Evolutionary conservation across 2,797 vertebrate genomes (phyloP), one percentile per base, ranked within the genome.

Genomic region (Enteromius mattozi): DNA sequence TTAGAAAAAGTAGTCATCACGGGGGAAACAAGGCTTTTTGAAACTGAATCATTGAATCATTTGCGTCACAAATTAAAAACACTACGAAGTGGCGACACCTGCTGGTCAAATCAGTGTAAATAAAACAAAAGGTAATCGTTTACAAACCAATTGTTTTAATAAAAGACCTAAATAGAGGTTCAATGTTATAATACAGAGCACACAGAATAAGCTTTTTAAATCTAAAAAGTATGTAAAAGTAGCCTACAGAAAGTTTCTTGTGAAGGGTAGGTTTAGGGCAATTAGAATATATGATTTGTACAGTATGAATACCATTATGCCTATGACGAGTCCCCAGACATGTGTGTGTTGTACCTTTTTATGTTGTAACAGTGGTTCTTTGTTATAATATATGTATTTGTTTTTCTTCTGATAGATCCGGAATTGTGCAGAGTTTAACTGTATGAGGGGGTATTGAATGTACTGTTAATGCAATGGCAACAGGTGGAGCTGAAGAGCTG

Each of bases 391-490:
- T 27, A 56, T 7, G 33, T 54, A 27, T 56, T 27, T 33, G 21
- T 17, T n/a, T 59, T 59, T 72, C 19, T 68, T 14, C 4, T 42
- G 8, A 30, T 65, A 5, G 17, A 35, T 21, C 19, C 24, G 47
- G 12, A 27, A n/a, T 4, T 35, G 54, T 59, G 54, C 51, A 61
- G 2, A 1, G 0, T 33, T 63, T 14, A 63, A 30, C 19, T 33
- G 17, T 7, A 2, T 61, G 6, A 27, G 51, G n/a, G 12, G 4
- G 13, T 5, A 4, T 21, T 42, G 66, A 21, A 19, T 72, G 82
- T 30, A 56, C 68, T 75, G 84, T 79, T 14, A 49, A 87, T 65
- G 17, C 30, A 72, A 47, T 68, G 63, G 56, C 76, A 84, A 61
- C 63, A 80, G 78, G 72, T 63, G 81, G 71, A 9, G 77, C 17